Base-by-base conservation (phyloP, 2,113 vertebrate genomes). In the Geococcyx californianus region DNA sequence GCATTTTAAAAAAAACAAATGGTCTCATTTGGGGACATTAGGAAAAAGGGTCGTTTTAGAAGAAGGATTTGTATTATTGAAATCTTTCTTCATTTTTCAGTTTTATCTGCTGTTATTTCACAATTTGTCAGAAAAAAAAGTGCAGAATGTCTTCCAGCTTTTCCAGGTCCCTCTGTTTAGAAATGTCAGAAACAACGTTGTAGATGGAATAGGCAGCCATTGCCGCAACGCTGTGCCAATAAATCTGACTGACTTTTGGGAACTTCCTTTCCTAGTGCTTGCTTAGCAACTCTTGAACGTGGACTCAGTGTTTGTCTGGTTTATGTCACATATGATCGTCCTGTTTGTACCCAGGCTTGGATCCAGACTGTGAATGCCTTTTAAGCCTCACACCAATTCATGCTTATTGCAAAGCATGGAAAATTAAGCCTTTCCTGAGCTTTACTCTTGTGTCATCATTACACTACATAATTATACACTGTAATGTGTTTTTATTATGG, bases 401-500 rank as follows among this genome's bases (percentile, higher is more conserved):
- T 38, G 67, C 87, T 91, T 92, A 66, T 81, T 96, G 90, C 68
- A 78, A 95, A 96, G 64, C 76, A 76, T 63, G 85, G 68, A 96
- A 96, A 94, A 94, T 56, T 16, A 87, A 87, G 72, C 44, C 76
- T 80, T 93, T 90, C 79, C 78, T 75, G 64, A 59, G 73, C 63
- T 95, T 94, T 86, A 68, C 76, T 93, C 75, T 36, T 56, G 72
- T 93, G 93, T 87, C 64, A 95, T 94, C 68, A 77, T 75, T 94
- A 87, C 49, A 72, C 47, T n/a, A 19, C 63, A 72, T 88, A 96
- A 96, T 96, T 96, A 96, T 16, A 88, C 85, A 88, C 33, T 58
- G 42, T 87, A 93, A 94, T 90, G 49, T 91, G 88, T 81, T 96
- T 94, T 93, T 96, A 90, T 90, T 93, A 78, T 81, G 69, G 93